Percentiles rank a stretch among this genome's conserved stretches.
Conservation (phyloP, 2,888 invertebrate species). For the Tridacna gigas region DNA sequence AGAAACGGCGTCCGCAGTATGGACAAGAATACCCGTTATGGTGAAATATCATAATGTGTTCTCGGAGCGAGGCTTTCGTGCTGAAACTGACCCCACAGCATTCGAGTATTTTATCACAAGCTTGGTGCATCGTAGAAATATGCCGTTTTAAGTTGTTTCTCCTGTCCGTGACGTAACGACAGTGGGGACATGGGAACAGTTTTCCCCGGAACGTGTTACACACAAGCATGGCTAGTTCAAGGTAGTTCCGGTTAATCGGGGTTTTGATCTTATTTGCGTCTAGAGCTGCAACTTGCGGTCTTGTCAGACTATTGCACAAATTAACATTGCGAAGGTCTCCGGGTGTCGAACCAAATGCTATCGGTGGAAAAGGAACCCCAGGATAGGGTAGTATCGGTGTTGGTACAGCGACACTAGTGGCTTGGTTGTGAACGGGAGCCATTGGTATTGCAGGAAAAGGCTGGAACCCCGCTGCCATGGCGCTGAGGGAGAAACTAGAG, state of each 20-base stretch:
- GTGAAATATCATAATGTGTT: constrained; percentile 85
- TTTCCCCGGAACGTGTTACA: constrained; percentile 82
- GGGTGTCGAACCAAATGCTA: constrained; percentile 42
- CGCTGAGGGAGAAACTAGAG: constrained; percentile 59
- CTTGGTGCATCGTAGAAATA: constrained; percentile 85
- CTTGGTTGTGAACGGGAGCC: constrained; percentile 55
- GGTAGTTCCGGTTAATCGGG: constrained; percentile 79
- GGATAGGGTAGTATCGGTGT: constrained; percentile 74
- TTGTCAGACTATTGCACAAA: constrained; percentile 68
- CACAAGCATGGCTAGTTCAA: constrained; percentile 81
- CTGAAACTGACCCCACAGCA: constrained; percentile 85
- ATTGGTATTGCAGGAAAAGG: constrained; percentile 62
- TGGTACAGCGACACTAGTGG: constrained; percentile 63
- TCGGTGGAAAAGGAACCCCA: constrained; percentile 49
- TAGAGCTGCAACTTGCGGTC: constrained; percentile 61
- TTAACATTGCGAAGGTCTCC: constrained; percentile 65
- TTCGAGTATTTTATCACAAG: constrained; percentile 82
- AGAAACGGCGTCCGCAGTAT: constrained; percentile 85
- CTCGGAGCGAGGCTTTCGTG: constrained; percentile 85
- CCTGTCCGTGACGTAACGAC: constrained; percentile 84
- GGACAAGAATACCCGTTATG: constrained; percentile 85
- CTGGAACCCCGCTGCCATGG: constrained; percentile 60
- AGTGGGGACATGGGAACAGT: constrained; percentile 82
- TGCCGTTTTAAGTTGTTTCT: constrained; percentile 85
- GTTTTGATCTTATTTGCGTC: constrained; percentile 76